A percentile compares a stretch with the other conserved stretches of the same genome.
Evolutionary conservation across 1,140 invertebrate genomes (phyloP).

Genomic region (Bombus terrestris): DNA sequence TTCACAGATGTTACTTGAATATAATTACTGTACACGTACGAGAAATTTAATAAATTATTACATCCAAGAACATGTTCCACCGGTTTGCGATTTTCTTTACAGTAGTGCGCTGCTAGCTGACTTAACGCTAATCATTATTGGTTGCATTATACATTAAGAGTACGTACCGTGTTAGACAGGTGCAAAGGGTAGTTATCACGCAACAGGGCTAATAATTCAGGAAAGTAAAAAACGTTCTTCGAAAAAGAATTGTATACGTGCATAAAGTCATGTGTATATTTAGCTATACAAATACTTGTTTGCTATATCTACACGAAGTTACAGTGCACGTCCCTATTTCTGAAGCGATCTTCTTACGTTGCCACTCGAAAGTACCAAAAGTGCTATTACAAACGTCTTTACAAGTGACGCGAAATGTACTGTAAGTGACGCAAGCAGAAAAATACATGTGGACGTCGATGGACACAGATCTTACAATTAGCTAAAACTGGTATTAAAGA

Average conservation of each 20-base stretch:
- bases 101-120: background rate
- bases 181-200: background rate
- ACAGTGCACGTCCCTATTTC: no score
- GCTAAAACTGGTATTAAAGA: background rate
- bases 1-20: background rate
- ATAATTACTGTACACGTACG: background rate
- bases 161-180: background rate
- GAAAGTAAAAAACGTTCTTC: no score
- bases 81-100: background rate
- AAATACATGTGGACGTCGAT: no score
- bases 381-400: no score
- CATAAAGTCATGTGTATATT: no score
- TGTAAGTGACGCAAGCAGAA: no score
- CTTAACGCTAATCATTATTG: background rate
- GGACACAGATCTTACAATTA: no score
- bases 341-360: background rate
- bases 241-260: no score
- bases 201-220: background rate
- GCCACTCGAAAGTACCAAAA: background rate
- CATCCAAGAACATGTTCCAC: background rate
- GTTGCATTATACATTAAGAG: background rate
- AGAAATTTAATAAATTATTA: background rate
- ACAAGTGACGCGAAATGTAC: no score
- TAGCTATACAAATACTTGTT: no score
- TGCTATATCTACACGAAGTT: no score